phyloP scores from a whole-genome alignment of 2,113 vertebrate genomes.

The Dunckerocampus dactyliophorus region DNA sequence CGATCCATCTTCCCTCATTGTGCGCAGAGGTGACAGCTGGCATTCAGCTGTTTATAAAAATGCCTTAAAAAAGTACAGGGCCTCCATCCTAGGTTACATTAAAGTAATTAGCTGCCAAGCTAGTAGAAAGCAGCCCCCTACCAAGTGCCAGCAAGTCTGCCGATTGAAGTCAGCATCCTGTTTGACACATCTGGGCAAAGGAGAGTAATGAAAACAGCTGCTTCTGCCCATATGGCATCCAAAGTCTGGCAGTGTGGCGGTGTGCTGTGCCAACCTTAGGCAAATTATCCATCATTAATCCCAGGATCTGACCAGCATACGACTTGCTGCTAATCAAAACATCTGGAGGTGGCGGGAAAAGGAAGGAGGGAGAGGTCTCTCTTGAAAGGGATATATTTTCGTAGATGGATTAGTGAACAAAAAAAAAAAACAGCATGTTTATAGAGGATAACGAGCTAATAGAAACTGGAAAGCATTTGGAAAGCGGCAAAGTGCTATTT shows the following conservation, averaged over 20 bases:
- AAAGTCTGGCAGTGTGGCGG: constrained; percentile 88
- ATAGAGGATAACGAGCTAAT: too few relatives aligned
- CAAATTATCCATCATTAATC: constrained; percentile 99
- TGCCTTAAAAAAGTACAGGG: constrained; percentile 82
- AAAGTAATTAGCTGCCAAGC: constrained; percentile 99
- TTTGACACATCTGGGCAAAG: constrained; percentile 99
- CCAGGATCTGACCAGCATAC: constrained; percentile 98
- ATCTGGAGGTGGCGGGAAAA: constrained; percentile 79
- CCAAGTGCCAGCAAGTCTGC: constrained; percentile 83
- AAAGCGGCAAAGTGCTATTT: too few relatives aligned
- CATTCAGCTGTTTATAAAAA: constrained; percentile 86
- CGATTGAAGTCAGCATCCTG: constrained; percentile 88
- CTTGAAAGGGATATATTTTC: too few relatives aligned
- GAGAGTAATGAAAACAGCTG: constrained; percentile 99
- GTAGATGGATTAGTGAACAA: neutral
- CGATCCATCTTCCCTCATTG: constrained; percentile 75
- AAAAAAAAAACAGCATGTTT: neutral
- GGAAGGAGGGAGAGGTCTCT: too few relatives aligned
- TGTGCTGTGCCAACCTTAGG: constrained; percentile 90
- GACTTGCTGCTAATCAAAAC: constrained; percentile 92
- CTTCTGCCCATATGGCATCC: constrained; percentile 97
- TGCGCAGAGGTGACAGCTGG: constrained; percentile 88
- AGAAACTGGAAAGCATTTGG: too few relatives aligned
- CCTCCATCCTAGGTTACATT: constrained; percentile 83
- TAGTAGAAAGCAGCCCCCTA: constrained; percentile 87